Evolutionary conservation across 2,888 invertebrate species (phyloP).

Genomic region (Polymixis lichenea): DNA sequence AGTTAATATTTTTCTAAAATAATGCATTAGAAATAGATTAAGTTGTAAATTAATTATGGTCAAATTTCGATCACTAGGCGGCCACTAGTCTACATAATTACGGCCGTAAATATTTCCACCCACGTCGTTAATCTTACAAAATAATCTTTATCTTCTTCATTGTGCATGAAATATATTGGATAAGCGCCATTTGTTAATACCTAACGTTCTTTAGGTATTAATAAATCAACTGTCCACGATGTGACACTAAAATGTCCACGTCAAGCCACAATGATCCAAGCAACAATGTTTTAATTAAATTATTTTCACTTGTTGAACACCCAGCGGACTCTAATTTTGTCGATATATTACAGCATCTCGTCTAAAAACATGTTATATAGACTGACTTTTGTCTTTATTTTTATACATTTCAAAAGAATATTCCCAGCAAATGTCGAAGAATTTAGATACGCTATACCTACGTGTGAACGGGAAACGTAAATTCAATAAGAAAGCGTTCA

Average conservation of each 20-base stretch:
- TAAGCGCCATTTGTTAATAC: conserved; percentile 35
- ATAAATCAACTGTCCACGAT: conserved; percentile 46
- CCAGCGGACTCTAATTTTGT: conserved; percentile 23
- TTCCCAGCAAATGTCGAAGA: conserved; percentile 14
- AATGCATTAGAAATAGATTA: too few species aligned
- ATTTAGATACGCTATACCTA: conserved; percentile 21
- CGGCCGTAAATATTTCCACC: conserved; percentile 27
- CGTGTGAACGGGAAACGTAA: conserved; percentile 36
- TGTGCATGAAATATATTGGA: conserved; percentile 29
- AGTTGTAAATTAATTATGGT: too few species aligned
- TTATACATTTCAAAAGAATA: conserved; percentile 12
- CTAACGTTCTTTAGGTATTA: conserved; percentile 13
- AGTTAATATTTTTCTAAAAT: too few species aligned
- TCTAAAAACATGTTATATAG: background rate
- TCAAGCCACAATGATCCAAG: conserved; percentile 24
- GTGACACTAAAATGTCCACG: conserved; percentile 33
- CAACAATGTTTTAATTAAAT: conserved; percentile 32
- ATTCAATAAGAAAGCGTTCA: conserved; percentile 43
- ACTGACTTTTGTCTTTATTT: conserved; percentile 1
- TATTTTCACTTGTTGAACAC: conserved; percentile 20
- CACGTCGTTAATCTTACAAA: conserved; percentile 20
- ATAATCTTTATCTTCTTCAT: conserved; percentile 25
- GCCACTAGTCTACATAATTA: conserved; percentile 3
- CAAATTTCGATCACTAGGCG: too few species aligned
- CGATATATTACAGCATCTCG: conserved; percentile 17